These are phyloP conservation scores for Dasyornis broadbenti DNA, from an alignment of 2,113 vertebrate genomes.

Conservation along the genomic window DNA sequence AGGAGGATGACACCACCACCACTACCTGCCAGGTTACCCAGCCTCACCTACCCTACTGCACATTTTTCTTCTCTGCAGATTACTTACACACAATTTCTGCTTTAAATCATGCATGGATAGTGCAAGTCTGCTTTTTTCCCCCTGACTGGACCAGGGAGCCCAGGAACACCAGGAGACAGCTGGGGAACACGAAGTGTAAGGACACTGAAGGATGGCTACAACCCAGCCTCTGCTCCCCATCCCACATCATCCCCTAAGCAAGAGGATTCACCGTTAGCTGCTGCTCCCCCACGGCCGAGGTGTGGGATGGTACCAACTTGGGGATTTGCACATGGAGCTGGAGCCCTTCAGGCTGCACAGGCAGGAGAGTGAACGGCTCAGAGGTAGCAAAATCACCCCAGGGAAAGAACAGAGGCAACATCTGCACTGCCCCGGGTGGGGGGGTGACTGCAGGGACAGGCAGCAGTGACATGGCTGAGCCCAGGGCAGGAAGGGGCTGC, in stretches of 20 bases:
- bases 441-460: background rate
- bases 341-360: background rate
- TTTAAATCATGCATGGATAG: background rate
- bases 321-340: background rate
- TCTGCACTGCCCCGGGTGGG: background rate
- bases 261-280: conserved; percentile 11
- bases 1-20: background rate
- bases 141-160: fast-evolving
- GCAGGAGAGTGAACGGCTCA: background rate
- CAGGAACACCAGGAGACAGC: background rate
- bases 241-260: background rate
- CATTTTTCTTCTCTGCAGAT: background rate
- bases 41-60: background rate
- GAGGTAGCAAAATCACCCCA: background rate
- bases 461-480: background rate
- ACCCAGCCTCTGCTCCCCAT: background rate
- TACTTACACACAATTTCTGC: background rate
- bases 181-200: fast-evolving
- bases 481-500: background rate
- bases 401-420: background rate
- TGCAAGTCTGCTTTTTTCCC: fast-evolving
- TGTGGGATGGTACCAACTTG: background rate
- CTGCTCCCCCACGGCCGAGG: background rate
- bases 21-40: background rate
- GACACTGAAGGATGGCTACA: background rate